phyloP scores from a whole-genome alignment of 2,797 vertebrate species.

The Pteronotus mesoamericanus region DNA sequence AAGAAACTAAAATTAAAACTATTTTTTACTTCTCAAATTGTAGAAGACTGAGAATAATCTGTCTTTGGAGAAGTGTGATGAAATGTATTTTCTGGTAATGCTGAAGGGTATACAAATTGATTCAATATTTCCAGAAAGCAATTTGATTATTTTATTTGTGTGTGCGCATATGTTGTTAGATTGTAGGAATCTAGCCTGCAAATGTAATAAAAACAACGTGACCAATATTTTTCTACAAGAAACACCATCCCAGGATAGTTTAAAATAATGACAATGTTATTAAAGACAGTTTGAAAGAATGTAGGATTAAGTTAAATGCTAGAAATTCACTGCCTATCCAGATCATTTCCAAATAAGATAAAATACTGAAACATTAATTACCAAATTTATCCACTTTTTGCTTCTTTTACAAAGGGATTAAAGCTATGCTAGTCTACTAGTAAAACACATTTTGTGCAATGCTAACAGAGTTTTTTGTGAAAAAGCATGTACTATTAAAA shows the following conservation, averaged over 20 bases:
- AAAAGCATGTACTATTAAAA: background rate
- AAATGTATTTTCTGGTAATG: background rate
- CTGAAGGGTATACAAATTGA: background rate
- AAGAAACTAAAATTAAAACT: constrained; percentile 16
- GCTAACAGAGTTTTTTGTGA: background rate
- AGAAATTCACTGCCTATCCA: background rate
- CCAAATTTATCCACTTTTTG: background rate
- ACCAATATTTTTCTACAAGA: background rate
- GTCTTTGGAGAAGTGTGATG: background rate
- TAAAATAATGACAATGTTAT: constrained; percentile 6
- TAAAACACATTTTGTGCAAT: background rate
- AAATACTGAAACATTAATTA: background rate
- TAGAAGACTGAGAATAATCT: background rate
- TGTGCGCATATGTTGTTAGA: background rate
- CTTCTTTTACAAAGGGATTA: background rate
- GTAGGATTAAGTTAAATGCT: background rate
- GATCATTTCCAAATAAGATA: background rate
- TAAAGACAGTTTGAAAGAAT: background rate
- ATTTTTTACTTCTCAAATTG: constrained; percentile 4
- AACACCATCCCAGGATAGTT: background rate
- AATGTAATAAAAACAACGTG: background rate
- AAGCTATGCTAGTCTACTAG: background rate
- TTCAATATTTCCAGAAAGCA: constrained; percentile 16
- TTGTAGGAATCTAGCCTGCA: background rate
- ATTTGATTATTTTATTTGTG: background rate